A percentile compares a stretch with the other conserved stretches of the same genome.
These are phyloP conservation scores for Eulithis prunata DNA, from an alignment of 2,888 invertebrate genomes.

Conservation along the genomic window DNA sequence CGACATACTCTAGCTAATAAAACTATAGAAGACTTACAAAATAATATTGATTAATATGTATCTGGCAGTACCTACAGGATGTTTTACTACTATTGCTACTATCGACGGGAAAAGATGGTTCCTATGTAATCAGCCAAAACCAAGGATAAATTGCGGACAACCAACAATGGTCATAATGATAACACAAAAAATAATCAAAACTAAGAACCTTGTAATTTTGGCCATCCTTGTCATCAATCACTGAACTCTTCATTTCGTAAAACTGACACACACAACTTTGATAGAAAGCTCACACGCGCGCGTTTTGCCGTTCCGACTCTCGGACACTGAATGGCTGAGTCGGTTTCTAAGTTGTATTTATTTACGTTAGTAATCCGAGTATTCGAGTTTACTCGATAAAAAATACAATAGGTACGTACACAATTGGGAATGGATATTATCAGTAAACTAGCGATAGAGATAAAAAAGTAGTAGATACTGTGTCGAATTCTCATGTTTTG, in stretches of 20 bases:
- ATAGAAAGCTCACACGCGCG: constrained; percentile 19
- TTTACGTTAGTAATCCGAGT: constrained; percentile 26
- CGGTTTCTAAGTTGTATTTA: constrained; percentile 19
- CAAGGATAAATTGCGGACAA: too few species aligned
- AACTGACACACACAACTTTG: not conserved
- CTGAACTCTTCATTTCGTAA: constrained; percentile 30
- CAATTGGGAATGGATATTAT: constrained; percentile 1
- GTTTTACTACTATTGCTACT: too few species aligned
- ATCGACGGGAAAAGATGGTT: too few species aligned
- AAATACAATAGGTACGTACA: constrained; percentile 10
- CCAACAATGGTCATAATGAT: not conserved
- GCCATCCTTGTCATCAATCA: constrained; percentile 27
- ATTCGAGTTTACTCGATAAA: constrained; percentile 19
- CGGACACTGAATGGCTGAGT: constrained; percentile 26
- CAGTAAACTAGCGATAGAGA: constrained; percentile 1
- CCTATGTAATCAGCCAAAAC: too few species aligned
- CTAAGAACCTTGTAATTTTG: constrained; percentile 33
- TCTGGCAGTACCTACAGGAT: too few species aligned
- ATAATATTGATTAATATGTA: too few species aligned
- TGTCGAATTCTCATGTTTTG: not conserved
- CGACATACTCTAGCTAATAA: not conserved
- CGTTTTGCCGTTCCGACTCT: constrained; percentile 19
- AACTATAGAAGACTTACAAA: too few species aligned
- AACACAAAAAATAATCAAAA: constrained; percentile 1
- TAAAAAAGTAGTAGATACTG: not conserved